These are phyloP conservation scores for Hemichromis elongatus DNA, from an alignment of 2,113 vertebrate genomes.

Conservation along the genomic window DNA sequence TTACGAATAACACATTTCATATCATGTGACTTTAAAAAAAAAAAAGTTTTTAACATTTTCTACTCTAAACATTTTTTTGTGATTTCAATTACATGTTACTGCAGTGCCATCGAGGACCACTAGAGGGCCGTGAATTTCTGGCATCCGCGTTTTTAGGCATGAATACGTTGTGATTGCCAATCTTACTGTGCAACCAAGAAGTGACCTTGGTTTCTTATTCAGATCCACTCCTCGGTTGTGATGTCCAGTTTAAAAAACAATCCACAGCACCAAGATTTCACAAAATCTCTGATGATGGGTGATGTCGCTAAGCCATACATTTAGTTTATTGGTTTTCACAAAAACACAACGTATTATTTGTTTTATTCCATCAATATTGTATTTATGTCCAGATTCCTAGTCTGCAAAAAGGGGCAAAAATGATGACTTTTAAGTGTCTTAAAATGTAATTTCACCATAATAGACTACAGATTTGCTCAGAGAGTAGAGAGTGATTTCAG, in stretches of 20 bases:
- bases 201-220: neutral
- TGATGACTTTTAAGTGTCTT: neutral
- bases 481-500: neutral
- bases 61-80: neutral
- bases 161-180: neutral
- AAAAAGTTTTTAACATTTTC: rapidly evolving
- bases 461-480: neutral
- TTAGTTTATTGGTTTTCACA: neutral
- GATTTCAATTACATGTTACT: neutral
- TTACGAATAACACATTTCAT: neutral
- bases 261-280: neutral
- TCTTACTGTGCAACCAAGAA: neutral
- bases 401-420: neutral
- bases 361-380: neutral
- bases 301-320: neutral
- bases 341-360: neutral
- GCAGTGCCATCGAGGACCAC: neutral
- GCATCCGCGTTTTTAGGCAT: neutral
- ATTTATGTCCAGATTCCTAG: neutral
- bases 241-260: neutral
- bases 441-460: neutral
- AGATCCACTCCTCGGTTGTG: neutral
- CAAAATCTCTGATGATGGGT: neutral
- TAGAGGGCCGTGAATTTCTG: neutral
- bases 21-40: neutral